Percentiles rank a stretch among this genome's conserved stretches.
Evolutionary conservation across 1,140 invertebrate species (phyloP).

Genomic region (Drosophila quadrilineata): DNA sequence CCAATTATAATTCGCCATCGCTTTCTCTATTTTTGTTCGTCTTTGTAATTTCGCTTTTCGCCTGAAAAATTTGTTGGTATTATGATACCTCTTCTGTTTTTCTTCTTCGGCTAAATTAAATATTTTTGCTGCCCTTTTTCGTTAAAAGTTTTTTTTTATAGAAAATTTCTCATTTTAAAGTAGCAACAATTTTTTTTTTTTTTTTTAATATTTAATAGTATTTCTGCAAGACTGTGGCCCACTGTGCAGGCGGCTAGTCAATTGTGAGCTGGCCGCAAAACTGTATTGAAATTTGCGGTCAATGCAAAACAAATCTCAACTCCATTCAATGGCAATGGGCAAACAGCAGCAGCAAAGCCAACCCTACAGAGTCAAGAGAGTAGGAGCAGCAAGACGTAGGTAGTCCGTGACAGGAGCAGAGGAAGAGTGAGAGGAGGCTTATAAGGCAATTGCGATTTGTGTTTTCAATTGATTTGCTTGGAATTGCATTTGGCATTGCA

Average conservation of each 20-base stretch:
- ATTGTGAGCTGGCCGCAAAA: conserved; percentile 67
- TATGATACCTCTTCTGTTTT: too few species aligned
- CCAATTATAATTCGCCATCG: too few species aligned
- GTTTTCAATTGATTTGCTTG: conserved; percentile 77
- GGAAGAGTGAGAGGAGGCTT: conserved; percentile 17
- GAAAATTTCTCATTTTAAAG: not conserved
- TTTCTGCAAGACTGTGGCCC: conserved; percentile 7
- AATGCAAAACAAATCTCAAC: conserved; percentile 76
- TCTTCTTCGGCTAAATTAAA: too few species aligned
- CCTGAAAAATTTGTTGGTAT: too few species aligned
- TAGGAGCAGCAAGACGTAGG: not conserved
- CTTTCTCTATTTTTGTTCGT: too few species aligned
- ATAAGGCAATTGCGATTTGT: conserved; percentile 67
- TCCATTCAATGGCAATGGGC: conserved; percentile 52
- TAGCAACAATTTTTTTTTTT: not conserved
- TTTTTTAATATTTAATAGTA: too few species aligned
- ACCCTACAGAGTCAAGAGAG: not conserved
- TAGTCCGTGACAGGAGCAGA: not conserved
- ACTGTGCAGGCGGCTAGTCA: conserved; percentile 45
- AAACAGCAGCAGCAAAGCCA: conserved; percentile 24
- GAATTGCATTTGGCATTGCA: conserved; percentile 72
- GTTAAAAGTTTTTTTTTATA: too few species aligned
- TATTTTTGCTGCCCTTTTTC: too few species aligned
- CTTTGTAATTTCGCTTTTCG: too few species aligned
- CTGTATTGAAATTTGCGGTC: conserved; percentile 78